phyloP scores from a whole-genome alignment of 2,888 invertebrate genomes.

The Pseudococcus viburni region DNA sequence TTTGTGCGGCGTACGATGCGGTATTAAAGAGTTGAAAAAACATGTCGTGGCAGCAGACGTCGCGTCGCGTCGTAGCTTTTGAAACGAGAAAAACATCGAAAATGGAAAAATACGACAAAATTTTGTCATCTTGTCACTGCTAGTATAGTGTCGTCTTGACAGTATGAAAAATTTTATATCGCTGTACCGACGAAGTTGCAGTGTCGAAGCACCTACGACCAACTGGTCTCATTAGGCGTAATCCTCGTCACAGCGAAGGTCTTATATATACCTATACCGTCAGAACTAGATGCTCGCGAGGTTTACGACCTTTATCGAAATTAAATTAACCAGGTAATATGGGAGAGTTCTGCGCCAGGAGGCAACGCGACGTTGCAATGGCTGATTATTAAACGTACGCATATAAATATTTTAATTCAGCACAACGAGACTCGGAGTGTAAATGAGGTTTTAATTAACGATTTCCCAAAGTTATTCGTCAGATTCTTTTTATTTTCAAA shows the following conservation, averaged over 20 bases:
- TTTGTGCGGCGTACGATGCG: neutral
- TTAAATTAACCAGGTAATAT: neutral
- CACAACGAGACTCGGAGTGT: too few relatives aligned
- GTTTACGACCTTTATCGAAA: conserved; percentile 3
- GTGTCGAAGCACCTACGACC: neutral
- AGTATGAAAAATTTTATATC: neutral
- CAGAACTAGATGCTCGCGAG: neutral
- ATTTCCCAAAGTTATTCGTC: too few relatives aligned
- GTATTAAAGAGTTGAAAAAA: neutral
- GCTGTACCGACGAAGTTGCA: neutral
- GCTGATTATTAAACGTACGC: too few relatives aligned
- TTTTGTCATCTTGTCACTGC: neutral
- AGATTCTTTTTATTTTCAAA: too few relatives aligned
- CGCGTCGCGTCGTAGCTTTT: too few relatives aligned
- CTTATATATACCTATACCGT: neutral
- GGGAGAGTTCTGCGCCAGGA: neutral
- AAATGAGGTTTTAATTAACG: too few relatives aligned
- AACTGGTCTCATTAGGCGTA: neutral
- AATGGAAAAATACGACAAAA: neutral
- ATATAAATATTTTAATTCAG: too few relatives aligned
- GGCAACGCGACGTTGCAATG: too few relatives aligned
- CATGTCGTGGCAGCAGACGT: neutral
- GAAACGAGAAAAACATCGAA: neutral
- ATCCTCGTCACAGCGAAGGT: neutral
- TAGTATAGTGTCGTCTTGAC: neutral